A percentile compares a stretch with the other conserved stretches of the same genome.
Evolutionary conservation across 2,797 vertebrate species (phyloP).

Genomic region (Leptatherina wallacei): DNA sequence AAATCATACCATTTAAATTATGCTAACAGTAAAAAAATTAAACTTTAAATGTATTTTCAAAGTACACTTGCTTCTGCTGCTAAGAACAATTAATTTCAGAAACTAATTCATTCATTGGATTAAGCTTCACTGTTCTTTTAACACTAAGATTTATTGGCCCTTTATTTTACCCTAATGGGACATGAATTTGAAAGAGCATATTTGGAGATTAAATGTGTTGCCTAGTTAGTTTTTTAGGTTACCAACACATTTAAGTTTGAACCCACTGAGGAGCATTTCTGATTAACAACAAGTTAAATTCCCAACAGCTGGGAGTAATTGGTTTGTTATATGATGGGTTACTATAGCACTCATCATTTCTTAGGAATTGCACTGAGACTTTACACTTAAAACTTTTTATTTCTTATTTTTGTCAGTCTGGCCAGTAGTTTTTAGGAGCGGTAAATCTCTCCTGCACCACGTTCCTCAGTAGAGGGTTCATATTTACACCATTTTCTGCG

Average conservation of each 20-base stretch:
- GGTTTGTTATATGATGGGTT: slow-evolving; percentile 47
- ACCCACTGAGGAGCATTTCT: slow-evolving; percentile 58
- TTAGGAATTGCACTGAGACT: slow-evolving; percentile 27
- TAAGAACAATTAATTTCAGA: slow-evolving; percentile 82
- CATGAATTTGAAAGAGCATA: slow-evolving; percentile 72
- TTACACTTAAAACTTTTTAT: slow-evolving; percentile 23
- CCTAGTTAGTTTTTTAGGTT: slow-evolving; percentile 70
- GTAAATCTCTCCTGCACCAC: slow-evolving; percentile 19
- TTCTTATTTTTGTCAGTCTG: slow-evolving; percentile 34
- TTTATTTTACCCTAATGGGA: slow-evolving; percentile 78
- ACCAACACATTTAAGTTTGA: slow-evolving; percentile 59
- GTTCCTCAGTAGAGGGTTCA: slow-evolving; percentile 1
- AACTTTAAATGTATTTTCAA: slow-evolving; percentile 85
- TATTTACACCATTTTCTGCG: slow-evolving; percentile 40
- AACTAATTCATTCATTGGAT: slow-evolving; percentile 84
- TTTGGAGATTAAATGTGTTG: slow-evolving; percentile 69
- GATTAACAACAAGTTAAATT: slow-evolving; percentile 62
- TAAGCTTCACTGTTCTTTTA: slow-evolving; percentile 79
- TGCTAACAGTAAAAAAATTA: slow-evolving; percentile 79
- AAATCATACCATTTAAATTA: slow-evolving; percentile 84
- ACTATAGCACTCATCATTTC: slow-evolving; percentile 24
- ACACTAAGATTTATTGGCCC: slow-evolving; percentile 75
- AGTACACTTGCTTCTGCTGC: slow-evolving; percentile 82
- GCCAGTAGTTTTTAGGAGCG: not conserved
- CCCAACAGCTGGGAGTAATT: slow-evolving; percentile 49